phyloP scores from a whole-genome alignment of 2,797 vertebrate species.

The Sebastolobus altivelis region DNA sequence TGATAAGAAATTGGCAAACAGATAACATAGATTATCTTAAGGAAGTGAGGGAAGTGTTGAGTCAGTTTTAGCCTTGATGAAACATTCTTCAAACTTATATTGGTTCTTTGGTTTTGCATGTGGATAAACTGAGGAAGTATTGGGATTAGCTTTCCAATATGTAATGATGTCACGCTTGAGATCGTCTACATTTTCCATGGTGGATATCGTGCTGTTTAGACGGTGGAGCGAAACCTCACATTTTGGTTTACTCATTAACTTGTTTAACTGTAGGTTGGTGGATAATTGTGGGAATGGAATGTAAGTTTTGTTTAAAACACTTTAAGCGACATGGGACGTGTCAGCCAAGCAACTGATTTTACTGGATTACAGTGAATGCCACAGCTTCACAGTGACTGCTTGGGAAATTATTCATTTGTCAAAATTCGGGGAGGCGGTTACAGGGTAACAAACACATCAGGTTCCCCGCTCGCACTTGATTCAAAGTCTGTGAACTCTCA shows the following conservation, averaged over 20 bases:
- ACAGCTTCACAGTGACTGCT: not conserved
- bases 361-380: too few species aligned
- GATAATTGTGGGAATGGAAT: not conserved
- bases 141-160: not conserved
- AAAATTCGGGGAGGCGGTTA: not conserved
- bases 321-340: too few species aligned
- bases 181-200: not conserved
- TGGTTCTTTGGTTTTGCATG: not conserved
- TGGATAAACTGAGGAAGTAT: not conserved
- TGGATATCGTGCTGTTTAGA: not conserved
- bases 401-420: not conserved
- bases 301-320: not conserved
- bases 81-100: not conserved
- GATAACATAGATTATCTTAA: not conserved
- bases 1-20: constrained; percentile 25
- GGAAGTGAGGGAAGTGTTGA: not conserved
- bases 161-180: too few species aligned
- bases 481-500: not conserved
- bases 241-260: constrained; percentile 46
- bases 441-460: not conserved
- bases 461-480: not conserved
- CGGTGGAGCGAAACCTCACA: not conserved
- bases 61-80: not conserved
- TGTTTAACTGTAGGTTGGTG: not conserved
- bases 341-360: too few species aligned